Evolutionary conservation across 2,113 vertebrate genomes (phyloP).

Genomic region (Peromyscus californicus): DNA sequence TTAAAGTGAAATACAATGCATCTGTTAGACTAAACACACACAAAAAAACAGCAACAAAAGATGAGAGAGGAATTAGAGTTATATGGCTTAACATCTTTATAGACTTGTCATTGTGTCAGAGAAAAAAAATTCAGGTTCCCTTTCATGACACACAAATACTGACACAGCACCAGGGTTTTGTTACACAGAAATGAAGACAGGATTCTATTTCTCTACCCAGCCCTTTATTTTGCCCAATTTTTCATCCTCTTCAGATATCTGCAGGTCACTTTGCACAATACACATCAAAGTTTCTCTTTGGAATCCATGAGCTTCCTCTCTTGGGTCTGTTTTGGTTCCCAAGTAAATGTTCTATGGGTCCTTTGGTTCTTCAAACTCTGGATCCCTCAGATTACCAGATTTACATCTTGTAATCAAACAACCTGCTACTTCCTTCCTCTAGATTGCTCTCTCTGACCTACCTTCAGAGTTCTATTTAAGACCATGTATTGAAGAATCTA

Average conservation of each 20-base stretch:
- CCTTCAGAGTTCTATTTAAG: slow-evolving; percentile 7
- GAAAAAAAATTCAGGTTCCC: background rate
- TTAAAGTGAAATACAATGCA: slow-evolving; percentile 36
- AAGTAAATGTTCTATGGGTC: background rate
- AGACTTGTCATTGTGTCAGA: background rate
- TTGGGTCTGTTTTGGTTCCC: background rate
- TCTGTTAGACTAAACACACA: background rate
- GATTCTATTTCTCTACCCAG: accelerated
- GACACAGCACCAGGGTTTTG: background rate
- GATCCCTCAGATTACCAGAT: too few species aligned
- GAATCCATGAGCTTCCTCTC: background rate
- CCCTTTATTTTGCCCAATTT: background rate
- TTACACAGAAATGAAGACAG: accelerated
- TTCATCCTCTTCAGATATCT: background rate
- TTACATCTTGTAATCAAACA: background rate
- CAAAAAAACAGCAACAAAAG: background rate
- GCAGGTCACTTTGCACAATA: background rate
- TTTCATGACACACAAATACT: background rate
- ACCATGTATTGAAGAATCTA: background rate
- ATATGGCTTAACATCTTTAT: background rate
- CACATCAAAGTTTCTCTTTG: background rate
- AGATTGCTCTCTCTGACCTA: background rate
- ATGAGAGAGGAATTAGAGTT: slow-evolving; percentile 27
- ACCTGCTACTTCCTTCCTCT: background rate
- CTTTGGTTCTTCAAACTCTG: background rate